A percentile compares a stretch with the other conserved stretches of the same genome.
Conservation (phyloP, 2,888 invertebrate genomes). For the Ceramica pisi region DNA sequence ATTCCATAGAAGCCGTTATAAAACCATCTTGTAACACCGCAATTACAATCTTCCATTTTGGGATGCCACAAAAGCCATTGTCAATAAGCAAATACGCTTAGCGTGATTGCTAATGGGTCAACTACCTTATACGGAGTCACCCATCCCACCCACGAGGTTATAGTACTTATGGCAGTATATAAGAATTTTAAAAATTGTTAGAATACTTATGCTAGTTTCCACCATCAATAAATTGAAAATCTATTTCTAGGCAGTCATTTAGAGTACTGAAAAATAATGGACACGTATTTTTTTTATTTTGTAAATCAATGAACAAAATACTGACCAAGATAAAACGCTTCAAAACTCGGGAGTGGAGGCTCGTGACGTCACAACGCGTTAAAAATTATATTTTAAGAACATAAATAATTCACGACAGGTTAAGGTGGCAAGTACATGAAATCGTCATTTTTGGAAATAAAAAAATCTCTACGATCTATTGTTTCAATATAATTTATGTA, state of each 20-base stretch:
- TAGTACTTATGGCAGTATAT: neutral
- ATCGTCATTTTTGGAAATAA: slow-evolving; percentile 18
- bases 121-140: slow-evolving; percentile 15
- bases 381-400: slow-evolving; percentile 4
- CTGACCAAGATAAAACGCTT: too few species aligned
- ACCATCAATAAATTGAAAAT: too few species aligned
- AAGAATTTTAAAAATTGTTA: neutral
- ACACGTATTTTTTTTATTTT: too few species aligned
- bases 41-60: slow-evolving; percentile 23
- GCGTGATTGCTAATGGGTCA: slow-evolving; percentile 46
- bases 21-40: slow-evolving; percentile 12
- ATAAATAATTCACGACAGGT: slow-evolving; percentile 28
- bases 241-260: too few species aligned
- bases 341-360: too few species aligned
- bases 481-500: slow-evolving; percentile 12
- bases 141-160: slow-evolving; percentile 46
- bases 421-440: slow-evolving; percentile 1
- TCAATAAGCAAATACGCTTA: slow-evolving; percentile 31
- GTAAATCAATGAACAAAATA: too few species aligned
- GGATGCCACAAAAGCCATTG: slow-evolving; percentile 29
- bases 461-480: neutral
- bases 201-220: too few species aligned
- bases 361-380: too few species aligned
- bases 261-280: too few species aligned
- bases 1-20: slow-evolving; percentile 6